phyloP scores from a whole-genome alignment of 2,888 invertebrate species.

The Ectemnius continuus region DNA sequence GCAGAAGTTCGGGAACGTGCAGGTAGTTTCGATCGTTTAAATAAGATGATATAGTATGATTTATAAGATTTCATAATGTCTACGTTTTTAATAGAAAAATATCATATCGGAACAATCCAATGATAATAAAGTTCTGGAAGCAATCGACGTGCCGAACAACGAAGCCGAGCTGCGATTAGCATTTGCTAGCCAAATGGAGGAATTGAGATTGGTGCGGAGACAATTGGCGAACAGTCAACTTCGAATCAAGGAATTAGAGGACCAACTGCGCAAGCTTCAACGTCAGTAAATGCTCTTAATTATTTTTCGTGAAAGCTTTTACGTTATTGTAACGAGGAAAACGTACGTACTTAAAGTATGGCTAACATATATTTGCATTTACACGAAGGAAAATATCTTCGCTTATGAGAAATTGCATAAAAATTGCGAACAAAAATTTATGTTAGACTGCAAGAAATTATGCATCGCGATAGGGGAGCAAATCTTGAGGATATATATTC shows the following conservation, averaged over 20 bases:
- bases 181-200: conserved; percentile 88
- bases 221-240: conserved; percentile 89
- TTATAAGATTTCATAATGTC: background rate
- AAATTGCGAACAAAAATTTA: no score
- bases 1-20: conserved; percentile 84
- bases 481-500: no score
- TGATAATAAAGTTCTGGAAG: conserved; percentile 72
- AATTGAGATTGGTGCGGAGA: conserved; percentile 87
- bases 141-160: conserved; percentile 73
- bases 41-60: background rate
- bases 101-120: conserved; percentile 65
- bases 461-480: no score
- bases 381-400: background rate
- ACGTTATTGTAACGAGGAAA: no score
- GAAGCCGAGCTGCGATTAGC: conserved; percentile 85
- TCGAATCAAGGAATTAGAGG: conserved; percentile 89
- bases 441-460: no score
- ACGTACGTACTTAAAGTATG: background rate
- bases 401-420: no score
- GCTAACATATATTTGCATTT: conserved; percentile 3
- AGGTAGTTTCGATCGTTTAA: conserved; percentile 60
- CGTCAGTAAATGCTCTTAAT: conserved; percentile 57
- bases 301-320: conserved; percentile 6
- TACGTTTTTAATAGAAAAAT: conserved; percentile 66
- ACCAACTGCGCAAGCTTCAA: conserved; percentile 84